Base-by-base conservation (phyloP, 1,140 invertebrate species). In the Calycopis cecrops region DNA sequence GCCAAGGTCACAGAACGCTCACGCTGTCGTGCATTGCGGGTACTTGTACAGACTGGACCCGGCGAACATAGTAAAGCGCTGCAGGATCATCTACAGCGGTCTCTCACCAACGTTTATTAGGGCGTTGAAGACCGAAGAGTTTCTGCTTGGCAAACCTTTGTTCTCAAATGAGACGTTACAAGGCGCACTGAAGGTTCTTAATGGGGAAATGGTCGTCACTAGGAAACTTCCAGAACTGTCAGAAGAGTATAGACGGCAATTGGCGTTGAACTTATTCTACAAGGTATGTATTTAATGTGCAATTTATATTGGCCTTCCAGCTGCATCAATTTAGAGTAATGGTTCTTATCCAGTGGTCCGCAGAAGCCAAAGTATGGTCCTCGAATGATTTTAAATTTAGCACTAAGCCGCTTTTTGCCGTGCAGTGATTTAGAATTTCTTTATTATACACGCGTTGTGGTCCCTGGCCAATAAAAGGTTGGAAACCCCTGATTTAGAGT, bases 21-120 rank as follows among this genome's bases (percentile, higher is more conserved):
- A 71, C 35, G 67, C 71, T 0, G 57, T 62, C 10, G 60, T 71
- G 0, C 66, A 73, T 33, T 58, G 62, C n/a, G 71, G 58, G 0
- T 71, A 67, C 44, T 50, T 71, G 0, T 67, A 62, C 54, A 40
- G 66, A 40, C 7, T 64, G 0, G 14, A 50, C 21, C 50, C 63
- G 6, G 11, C 11, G 10, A 53, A 57, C 9, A 47, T 51, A 1
- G 62, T 71, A 2, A 11, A 37, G 14, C 48, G 55, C 34, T 48
- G 57, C 9, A 55, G 62, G n/a, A 72, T 72, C 28, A 85, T 91
- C 21, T 92, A 88, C 63, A 92, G 94, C 4, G 93, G 92, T 17
- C 92, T 95, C 38, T 89, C 87, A n/a, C n/a, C n/a, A n/a, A n/a
- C 54, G 83, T 90, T 4, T 67, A 89, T 11, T 95, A 90, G 91